These are phyloP conservation scores for Euura saliciscinereae DNA, from an alignment of 1,140 invertebrate genomes.

Conservation along the genomic window DNA sequence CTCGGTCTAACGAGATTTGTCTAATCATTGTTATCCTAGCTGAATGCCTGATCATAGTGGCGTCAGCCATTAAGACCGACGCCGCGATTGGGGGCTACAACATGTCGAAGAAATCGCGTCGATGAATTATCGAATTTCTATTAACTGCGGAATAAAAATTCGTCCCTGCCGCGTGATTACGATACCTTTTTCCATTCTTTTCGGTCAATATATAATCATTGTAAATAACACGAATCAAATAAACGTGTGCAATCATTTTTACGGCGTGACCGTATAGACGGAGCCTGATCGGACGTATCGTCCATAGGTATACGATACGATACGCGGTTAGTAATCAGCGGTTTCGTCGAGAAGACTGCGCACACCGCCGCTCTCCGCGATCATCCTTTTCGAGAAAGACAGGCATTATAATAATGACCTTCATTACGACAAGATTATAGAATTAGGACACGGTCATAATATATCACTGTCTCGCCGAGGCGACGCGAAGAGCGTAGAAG, in stretches of 20 bases:
- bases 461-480: constrained; percentile 6
- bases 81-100: too few species aligned
- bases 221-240: constrained; percentile 57
- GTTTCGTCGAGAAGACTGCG: too few species aligned
- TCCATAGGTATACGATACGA: background rate
- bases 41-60: constrained; percentile 6
- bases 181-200: background rate
- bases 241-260: constrained; percentile 48
- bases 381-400: constrained; percentile 46
- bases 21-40: constrained; percentile 34
- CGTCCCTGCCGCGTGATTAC: background rate
- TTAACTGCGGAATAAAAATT: background rate
- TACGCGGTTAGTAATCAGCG: too few species aligned
- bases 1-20: constrained; percentile 36
- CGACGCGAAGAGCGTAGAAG: background rate
- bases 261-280: constrained; percentile 5
- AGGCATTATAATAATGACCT: constrained; percentile 54
- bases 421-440: constrained; percentile 53
- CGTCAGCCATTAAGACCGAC: too few species aligned
- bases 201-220: constrained; percentile 46
- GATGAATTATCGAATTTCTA: background rate
- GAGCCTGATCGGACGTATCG: constrained; percentile 22
- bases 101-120: too few species aligned
- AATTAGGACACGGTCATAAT: constrained; percentile 45
- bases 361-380: constrained; percentile 12